Evolutionary conservation across 2,797 vertebrate genomes (phyloP), one percentile per base, ranked within the genome.

Genomic region (Sphenopsis melanotis): DNA sequence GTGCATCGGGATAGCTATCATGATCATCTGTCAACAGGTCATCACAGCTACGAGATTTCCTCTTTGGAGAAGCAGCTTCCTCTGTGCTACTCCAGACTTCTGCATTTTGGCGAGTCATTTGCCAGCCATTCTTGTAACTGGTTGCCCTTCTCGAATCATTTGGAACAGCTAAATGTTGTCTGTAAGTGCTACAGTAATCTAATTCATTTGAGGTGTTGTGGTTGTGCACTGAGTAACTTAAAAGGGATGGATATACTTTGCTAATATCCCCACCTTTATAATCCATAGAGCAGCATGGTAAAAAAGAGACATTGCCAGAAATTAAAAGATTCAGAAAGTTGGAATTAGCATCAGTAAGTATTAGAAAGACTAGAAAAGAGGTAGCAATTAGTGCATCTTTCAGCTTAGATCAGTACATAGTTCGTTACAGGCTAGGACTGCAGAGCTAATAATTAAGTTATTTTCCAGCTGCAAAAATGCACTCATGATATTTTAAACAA

Each of bases 241-340:
- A 97, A 97, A 98, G 98, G 97, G 99, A 98, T 94, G 98, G 98
- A 97, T 98, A 98, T 95, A 98, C 97, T 98, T 98, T 98, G 98
- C 98, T 99, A 98, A 98, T 97, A 98, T 98, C 99, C 99, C 99
- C 99, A 99, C 98, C 99, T 99, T 99, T 97, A 97, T 94, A 98
- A 98, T 99, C 99, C 96, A 97, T 42, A 98, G 96, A 98, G 99
- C 99, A 99, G 99, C 99, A 98, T 99, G 98, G 97, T 98, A 97
- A 98, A 98, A 99, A 98, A 99, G 97, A 99, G 98, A 98, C 92
- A 98, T 97, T 96, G 95, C 94, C 97, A 97, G 98, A 98, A 95
- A 98, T 98, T 98, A 99, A 98, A 98, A 98, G 95, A 93, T 89
- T 98, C 77, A 92, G 96, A 97, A 95, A 95, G 95, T 95, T 95